Evolutionary conservation across 2,888 invertebrate genomes (phyloP).

Genomic region (Eudemis profundana): DNA sequence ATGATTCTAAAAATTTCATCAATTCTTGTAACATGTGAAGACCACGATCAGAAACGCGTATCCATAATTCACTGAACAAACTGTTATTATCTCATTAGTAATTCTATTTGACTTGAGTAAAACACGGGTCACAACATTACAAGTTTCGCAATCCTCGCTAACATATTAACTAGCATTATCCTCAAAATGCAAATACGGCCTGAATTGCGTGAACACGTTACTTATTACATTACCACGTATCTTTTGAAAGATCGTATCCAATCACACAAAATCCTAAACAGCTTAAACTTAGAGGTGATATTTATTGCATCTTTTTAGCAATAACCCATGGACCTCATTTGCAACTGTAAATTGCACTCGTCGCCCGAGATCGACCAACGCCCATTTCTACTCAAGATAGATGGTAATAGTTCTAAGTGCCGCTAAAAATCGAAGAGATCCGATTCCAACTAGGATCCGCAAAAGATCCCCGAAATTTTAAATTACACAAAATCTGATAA

Average conservation of each 20-base stretch:
- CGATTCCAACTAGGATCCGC: no score
- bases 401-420: no score
- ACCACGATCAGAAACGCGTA: slow-evolving; percentile 11
- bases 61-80: slow-evolving; percentile 23
- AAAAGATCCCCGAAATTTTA: no score
- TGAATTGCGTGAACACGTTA: slow-evolving; percentile 5
- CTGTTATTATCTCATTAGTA: not conserved
- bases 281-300: not conserved
- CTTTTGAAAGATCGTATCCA: not conserved
- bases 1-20: slow-evolving; percentile 8
- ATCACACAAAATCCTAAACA: not conserved
- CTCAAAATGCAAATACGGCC: slow-evolving; percentile 30
- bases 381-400: no score
- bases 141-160: slow-evolving; percentile 17
- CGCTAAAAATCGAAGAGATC: no score
- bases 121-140: slow-evolving; percentile 23
- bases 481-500: no score
- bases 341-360: no score
- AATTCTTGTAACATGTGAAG: slow-evolving; percentile 6
- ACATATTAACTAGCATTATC: slow-evolving; percentile 26
- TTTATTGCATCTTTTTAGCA: no score
- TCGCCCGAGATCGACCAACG: no score
- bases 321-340: no score
- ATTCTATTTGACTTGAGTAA: slow-evolving; percentile 20
- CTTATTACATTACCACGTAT: slow-evolving; percentile 6